Percentiles rank a stretch among this genome's conserved stretches.
These are phyloP conservation scores for Calonectris borealis DNA, from an alignment of 2,113 vertebrate species.

Conservation along the genomic window DNA sequence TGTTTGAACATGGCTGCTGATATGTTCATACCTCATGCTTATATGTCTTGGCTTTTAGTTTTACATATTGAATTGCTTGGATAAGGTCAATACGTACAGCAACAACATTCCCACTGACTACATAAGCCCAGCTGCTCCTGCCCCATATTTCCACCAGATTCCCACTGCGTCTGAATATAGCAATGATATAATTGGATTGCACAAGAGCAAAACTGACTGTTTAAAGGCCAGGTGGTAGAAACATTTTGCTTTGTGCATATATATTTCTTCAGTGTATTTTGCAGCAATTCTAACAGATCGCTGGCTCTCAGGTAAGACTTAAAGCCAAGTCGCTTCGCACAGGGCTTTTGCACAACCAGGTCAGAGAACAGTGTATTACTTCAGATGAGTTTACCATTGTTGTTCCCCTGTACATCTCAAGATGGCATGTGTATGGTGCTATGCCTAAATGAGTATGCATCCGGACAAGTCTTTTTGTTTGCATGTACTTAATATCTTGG, in stretches of 20 bases:
- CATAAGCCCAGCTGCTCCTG: constrained; percentile 35
- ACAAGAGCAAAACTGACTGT: background rate
- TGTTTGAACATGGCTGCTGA: constrained; percentile 43
- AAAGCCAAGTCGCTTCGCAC: background rate
- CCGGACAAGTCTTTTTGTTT: background rate
- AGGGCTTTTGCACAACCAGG: background rate
- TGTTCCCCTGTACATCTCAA: background rate
- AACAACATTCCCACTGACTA: constrained; percentile 26
- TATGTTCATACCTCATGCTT: constrained; percentile 40
- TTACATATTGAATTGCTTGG: constrained; percentile 52
- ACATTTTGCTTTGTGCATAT: background rate
- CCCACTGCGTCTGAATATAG: background rate
- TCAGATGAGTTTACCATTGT: background rate
- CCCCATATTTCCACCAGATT: constrained; percentile 26
- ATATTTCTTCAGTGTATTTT: background rate
- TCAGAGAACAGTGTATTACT: background rate
- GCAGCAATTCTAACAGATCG: background rate
- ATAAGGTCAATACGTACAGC: constrained; percentile 24
- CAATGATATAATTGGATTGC: background rate
- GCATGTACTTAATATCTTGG: background rate
- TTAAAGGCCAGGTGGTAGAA: background rate
- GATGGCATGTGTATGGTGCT: accelerated
- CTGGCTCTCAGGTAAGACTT: background rate
- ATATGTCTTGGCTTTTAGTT: constrained; percentile 54
- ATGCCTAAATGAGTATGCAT: background rate